These are phyloP conservation scores for Danaus plexippus DNA, from an alignment of 1,140 invertebrate species.

Conservation along the genomic window DNA sequence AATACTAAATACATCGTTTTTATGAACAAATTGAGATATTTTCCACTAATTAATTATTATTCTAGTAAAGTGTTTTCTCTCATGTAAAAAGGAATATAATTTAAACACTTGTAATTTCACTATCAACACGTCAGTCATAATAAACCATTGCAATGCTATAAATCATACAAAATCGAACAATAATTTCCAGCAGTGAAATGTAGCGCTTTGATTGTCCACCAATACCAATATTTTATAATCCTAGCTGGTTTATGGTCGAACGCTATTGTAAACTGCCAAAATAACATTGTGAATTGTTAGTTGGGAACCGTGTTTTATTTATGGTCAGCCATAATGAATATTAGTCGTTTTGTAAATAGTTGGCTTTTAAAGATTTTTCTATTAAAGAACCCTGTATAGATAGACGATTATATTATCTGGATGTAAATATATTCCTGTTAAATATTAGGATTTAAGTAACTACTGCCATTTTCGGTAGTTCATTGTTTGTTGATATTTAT, in stretches of 20 bases:
- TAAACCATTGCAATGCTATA: not conserved
- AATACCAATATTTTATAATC: conserved; percentile 11
- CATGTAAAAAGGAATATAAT: not conserved
- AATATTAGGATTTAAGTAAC: conserved; percentile 17
- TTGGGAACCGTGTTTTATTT: conserved; percentile 30
- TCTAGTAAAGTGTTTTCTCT: too few species aligned
- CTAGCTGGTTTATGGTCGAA: conserved; percentile 5
- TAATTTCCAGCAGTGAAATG: not conserved
- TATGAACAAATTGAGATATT: too few species aligned
- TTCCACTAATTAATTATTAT: too few species aligned
- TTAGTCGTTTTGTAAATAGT: conserved; percentile 49
- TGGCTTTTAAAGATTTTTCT: conserved; percentile 32
- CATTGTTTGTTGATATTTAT: conserved; percentile 13
- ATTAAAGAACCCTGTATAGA: conserved; percentile 29
- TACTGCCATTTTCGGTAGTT: conserved; percentile 31
- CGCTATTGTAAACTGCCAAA: conserved; percentile 11
- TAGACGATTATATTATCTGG: conserved; percentile 23
- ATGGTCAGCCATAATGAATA: conserved; percentile 27
- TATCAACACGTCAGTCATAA: not conserved
- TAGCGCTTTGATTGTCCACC: conserved; percentile 8
- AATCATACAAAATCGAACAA: not conserved
- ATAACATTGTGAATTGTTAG: conserved; percentile 17
- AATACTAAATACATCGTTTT: too few species aligned
- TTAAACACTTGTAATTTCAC: not conserved
- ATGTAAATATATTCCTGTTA: conserved; percentile 34